Evolutionary conservation across 1,140 invertebrate genomes (phyloP).

Genomic region (Zaprionus taronus): DNA sequence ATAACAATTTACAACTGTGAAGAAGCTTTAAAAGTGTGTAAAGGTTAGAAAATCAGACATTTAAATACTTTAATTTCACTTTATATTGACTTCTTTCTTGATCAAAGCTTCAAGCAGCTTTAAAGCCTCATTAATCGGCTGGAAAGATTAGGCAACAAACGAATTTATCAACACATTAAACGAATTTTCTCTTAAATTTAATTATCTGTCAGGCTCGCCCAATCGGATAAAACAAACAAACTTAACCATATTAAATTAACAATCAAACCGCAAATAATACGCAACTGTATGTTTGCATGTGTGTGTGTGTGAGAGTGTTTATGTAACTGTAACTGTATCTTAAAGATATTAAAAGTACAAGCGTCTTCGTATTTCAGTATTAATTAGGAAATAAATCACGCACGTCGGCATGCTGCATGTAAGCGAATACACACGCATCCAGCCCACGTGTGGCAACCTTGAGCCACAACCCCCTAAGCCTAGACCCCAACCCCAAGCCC

Average conservation of each 20-base stretch:
- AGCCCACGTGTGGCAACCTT: constrained; percentile 24
- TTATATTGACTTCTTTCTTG: background rate
- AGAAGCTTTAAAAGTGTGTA: background rate
- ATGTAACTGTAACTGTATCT: constrained; percentile 50
- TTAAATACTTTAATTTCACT: background rate
- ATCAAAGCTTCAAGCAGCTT: background rate
- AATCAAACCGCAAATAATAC: constrained; percentile 14
- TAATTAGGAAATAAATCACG: constrained; percentile 81
- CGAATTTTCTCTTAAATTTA: constrained; percentile 1
- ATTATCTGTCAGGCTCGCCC: constrained; percentile 2
- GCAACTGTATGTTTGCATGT: constrained; percentile 26
- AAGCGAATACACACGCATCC: constrained; percentile 34
- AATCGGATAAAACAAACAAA: constrained; percentile 23
- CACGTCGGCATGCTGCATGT: constrained; percentile 53
- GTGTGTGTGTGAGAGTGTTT: constrained; percentile 20
- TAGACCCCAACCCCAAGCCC: background rate
- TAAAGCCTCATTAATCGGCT: background rate
- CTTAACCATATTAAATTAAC: constrained; percentile 15
- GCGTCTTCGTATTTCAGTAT: constrained; percentile 82
- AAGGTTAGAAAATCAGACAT: background rate
- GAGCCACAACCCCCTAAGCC: constrained; percentile 6
- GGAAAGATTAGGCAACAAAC: background rate
- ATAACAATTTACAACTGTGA: background rate
- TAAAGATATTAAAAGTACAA: constrained; percentile 81
- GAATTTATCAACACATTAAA: background rate